phyloP scores from a whole-genome alignment of 2,888 invertebrate genomes.

The Polia nebulosa region DNA sequence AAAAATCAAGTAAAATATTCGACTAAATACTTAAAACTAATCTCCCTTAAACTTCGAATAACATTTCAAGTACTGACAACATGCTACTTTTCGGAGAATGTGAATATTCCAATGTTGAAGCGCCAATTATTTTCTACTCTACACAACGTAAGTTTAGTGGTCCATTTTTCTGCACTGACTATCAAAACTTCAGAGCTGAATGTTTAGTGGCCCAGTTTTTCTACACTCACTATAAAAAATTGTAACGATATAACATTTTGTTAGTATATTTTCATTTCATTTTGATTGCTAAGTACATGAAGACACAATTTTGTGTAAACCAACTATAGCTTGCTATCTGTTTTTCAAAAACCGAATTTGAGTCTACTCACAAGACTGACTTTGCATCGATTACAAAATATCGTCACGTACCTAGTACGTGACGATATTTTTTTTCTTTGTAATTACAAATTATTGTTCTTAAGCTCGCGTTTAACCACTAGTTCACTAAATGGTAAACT shows the following conservation, averaged over 20 bases:
- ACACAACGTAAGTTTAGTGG: neutral
- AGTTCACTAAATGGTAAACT: too few relatives aligned
- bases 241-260: neutral
- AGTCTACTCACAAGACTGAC: too few relatives aligned
- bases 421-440: too few relatives aligned
- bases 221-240: neutral
- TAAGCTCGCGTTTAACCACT: too few relatives aligned
- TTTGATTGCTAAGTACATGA: too few relatives aligned
- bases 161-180: conserved; percentile 6
- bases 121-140: neutral
- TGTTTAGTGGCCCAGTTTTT: neutral
- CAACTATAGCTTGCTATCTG: too few relatives aligned
- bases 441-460: too few relatives aligned
- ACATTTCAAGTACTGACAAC: neutral
- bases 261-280: neutral
- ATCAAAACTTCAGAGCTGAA: neutral
- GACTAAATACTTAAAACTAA: neutral
- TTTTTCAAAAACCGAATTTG: too few relatives aligned
- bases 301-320: too few relatives aligned
- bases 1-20: neutral
- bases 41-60: neutral
- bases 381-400: too few relatives aligned
- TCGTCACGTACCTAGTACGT: too few relatives aligned
- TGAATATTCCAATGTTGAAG: too few relatives aligned
- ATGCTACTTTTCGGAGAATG: neutral